Evolutionary conservation across 2,888 invertebrate genomes (phyloP).

Genomic region (Epistrophe eligans): DNA sequence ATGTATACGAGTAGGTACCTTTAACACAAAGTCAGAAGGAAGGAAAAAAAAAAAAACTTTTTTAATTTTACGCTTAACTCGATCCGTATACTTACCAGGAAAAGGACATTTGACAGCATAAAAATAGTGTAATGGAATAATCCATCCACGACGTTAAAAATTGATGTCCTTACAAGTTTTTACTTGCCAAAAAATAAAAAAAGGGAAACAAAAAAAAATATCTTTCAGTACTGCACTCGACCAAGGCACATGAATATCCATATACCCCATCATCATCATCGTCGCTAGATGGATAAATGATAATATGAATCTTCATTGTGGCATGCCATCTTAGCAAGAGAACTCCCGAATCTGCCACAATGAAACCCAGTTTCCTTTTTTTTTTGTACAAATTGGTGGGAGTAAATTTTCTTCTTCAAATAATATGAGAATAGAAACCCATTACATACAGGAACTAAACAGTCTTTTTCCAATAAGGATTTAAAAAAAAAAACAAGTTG

Average conservation of each 20-base stretch:
- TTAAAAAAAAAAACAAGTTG: not conserved
- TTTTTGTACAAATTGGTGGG: slow-evolving; percentile 40
- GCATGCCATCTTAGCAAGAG: slow-evolving; percentile 7
- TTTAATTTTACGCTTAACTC: slow-evolving; percentile 65
- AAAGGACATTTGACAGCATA: slow-evolving; percentile 54
- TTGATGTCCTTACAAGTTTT: slow-evolving; percentile 51
- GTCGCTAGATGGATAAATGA: slow-evolving; percentile 37
- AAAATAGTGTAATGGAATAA: slow-evolving; percentile 52
- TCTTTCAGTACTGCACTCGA: slow-evolving; percentile 25
- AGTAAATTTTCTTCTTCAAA: slow-evolving; percentile 49
- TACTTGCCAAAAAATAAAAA: not conserved
- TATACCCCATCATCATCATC: slow-evolving; percentile 16
- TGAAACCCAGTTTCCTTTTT: slow-evolving; percentile 29
- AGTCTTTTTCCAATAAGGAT: slow-evolving; percentile 28
- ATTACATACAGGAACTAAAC: slow-evolving; percentile 45
- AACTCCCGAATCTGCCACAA: slow-evolving; percentile 44
- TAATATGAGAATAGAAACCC: slow-evolving; percentile 50
- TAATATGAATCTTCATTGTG: slow-evolving; percentile 58
- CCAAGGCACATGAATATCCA: slow-evolving; percentile 50
- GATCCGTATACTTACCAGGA: slow-evolving; percentile 4
- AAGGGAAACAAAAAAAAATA: not conserved
- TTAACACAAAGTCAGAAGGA: not conserved
- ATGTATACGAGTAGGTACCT: not conserved
- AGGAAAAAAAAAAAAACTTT: slow-evolving; percentile 40
- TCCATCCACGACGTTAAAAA: slow-evolving; percentile 46